Conservation (phyloP, 2,797 vertebrate genomes). For the Galago senegalensis region DNA sequence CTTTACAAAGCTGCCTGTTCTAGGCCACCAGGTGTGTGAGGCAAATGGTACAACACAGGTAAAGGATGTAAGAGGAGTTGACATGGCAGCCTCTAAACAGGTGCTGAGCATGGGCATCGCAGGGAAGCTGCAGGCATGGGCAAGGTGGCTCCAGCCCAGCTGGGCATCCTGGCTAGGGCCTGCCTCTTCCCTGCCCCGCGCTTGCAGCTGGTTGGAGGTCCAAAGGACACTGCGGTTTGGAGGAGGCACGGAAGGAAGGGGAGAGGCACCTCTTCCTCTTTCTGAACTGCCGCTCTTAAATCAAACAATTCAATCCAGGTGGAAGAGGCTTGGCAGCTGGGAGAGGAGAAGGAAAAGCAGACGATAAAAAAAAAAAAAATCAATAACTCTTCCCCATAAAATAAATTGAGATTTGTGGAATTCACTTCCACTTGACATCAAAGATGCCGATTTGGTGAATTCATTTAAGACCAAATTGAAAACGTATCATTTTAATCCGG, state of each 20-base stretch:
- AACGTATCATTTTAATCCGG: conserved; percentile 64
- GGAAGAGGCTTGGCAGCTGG: conserved; percentile 84
- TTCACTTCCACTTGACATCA: conserved; percentile 87
- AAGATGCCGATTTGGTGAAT: conserved; percentile 86
- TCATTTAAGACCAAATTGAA: conserved; percentile 87
- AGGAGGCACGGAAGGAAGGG: conserved; percentile 4
- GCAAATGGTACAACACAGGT: background rate
- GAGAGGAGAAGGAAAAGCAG: conserved; percentile 83
- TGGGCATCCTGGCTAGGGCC: background rate
- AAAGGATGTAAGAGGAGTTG: background rate
- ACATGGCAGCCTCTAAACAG: too few relatives aligned
- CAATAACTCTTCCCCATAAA: conserved; percentile 91
- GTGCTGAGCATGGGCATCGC: background rate
- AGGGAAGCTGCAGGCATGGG: background rate
- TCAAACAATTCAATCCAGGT: conserved; percentile 89
- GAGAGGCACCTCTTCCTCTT: conserved; percentile 72
- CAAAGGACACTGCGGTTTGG: background rate
- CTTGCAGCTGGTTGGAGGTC: background rate
- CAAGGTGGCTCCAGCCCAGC: background rate
- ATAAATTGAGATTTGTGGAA: conserved; percentile 90
- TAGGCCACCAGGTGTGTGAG: background rate
- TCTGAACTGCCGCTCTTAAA: conserved; percentile 89
- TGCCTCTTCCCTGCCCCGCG: background rate
- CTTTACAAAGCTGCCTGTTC: background rate
- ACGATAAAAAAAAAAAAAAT: conserved; percentile 89